phyloP scores from a whole-genome alignment of 2,113 vertebrate species.

The Catagonus wagneri region DNA sequence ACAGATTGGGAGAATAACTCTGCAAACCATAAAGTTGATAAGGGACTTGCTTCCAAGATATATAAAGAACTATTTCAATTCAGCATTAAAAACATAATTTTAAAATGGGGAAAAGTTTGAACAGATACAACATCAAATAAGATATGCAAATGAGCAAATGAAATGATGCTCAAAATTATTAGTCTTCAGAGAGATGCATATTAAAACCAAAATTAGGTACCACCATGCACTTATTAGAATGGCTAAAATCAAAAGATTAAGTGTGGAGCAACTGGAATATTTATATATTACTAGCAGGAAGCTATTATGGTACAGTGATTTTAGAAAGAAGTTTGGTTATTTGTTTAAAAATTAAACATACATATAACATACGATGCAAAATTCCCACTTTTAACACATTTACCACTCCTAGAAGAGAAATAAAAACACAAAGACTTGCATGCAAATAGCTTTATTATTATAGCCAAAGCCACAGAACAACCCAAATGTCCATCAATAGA shows the following conservation, averaged over 20 bases:
- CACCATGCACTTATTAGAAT: neutral
- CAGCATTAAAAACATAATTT: slow-evolving; percentile 43
- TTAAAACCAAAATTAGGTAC: slow-evolving; percentile 18
- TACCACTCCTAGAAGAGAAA: slow-evolving; percentile 60
- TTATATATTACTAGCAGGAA: neutral
- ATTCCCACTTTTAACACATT: slow-evolving; percentile 39
- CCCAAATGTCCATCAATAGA: slow-evolving; percentile 47
- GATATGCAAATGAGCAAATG: neutral
- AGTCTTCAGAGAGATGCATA: slow-evolving; percentile 37
- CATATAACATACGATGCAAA: neutral
- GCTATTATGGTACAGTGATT: neutral
- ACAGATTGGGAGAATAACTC: slow-evolving; percentile 7
- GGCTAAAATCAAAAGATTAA: neutral
- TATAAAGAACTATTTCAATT: slow-evolving; percentile 50
- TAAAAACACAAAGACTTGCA: slow-evolving; percentile 78
- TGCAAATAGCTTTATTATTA: slow-evolving; percentile 77
- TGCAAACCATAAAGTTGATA: slow-evolving; percentile 43
- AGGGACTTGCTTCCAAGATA: slow-evolving; percentile 35
- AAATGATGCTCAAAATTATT: slow-evolving; percentile 12
- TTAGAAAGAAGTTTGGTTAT: slow-evolving; percentile 23
- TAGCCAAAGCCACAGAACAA: slow-evolving; percentile 54
- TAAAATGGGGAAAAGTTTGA: slow-evolving; percentile 38
- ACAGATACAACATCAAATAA: slow-evolving; percentile 34
- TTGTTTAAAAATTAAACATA: slow-evolving; percentile 55
- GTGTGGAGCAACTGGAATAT: neutral